Conservation (phyloP, 2,797 vertebrate genomes). For the Percopsis omiscomaycus region DNA sequence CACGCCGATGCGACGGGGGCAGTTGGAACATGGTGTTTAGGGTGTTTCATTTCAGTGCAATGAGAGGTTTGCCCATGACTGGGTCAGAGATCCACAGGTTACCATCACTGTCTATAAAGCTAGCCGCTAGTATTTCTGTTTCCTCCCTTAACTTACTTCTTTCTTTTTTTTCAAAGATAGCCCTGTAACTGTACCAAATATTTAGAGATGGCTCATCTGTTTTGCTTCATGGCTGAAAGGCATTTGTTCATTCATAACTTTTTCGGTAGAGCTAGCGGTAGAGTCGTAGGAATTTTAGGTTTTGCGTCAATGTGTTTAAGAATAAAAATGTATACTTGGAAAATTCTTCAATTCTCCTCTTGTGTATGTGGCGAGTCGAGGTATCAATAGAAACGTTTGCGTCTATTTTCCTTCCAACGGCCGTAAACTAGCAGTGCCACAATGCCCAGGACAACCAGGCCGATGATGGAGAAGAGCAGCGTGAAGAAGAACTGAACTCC, state of each 20-base stretch:
- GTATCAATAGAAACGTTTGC: constrained; percentile 92
- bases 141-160: background rate
- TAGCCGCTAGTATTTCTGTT: constrained; percentile 17
- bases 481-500: constrained; percentile 85
- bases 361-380: background rate
- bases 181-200: background rate
- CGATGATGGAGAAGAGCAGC: constrained; percentile 85
- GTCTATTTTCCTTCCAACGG: constrained; percentile 90
- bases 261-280: constrained; percentile 28
- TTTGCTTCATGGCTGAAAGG: constrained; percentile 17
- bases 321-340: constrained; percentile 12
- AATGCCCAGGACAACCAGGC: constrained; percentile 82
- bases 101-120: constrained; percentile 10
- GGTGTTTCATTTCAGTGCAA: constrained; percentile 28
- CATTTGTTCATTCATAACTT: constrained; percentile 8
- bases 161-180: background rate
- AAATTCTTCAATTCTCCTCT: background rate
- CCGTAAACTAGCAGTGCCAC: constrained; percentile 82
- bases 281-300: constrained; percentile 17
- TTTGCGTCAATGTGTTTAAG: constrained; percentile 1
- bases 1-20: too few species aligned
- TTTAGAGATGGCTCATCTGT: constrained; percentile 28
- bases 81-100: constrained; percentile 31
- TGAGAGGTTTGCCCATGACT: background rate
- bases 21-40: too few species aligned